Base-by-base conservation (phyloP, 2,797 vertebrate genomes). In the Sarcophilus harrisii region DNA sequence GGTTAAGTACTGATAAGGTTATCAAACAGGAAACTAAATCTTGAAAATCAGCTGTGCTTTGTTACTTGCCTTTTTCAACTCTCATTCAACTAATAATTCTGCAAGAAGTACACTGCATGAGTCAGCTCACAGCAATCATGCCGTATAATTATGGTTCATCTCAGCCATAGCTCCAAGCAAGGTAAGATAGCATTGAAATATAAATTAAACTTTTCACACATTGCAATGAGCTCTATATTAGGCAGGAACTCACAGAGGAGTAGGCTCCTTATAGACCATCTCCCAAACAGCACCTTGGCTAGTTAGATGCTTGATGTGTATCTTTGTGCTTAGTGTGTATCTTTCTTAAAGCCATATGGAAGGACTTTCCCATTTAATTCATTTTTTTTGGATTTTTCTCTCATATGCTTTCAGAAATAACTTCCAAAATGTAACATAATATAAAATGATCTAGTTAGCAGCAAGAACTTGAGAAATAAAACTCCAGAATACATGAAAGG, bases 21-120 rank as follows among this genome's bases (percentile, higher is more conserved):
- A 97, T 98, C 97, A 97, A 96, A 97, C 29, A 91, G 93, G 73
- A 94, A 96, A 93, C 90, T 55, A 54, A 97, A 97, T 97, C 97
- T 95, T 96, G 93, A 97, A 92, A 96, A 97, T 97, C 96, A 98
- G 95, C 96, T 13, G 0, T 57, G 93, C 59, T 95, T 96, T 95
- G 94, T 96, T 92, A 59, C 73, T 87, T 93, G 0, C 13, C 95
- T 87, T 57, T 89, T 97, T 97, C 90, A 95, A 28, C n/a, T 96
- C 81, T 28, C 54, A 38, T 4, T 93, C 28, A 95, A 57, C 91
- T 96, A 45, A 91, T 95, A 96, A 93, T 96, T 95, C 95, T 91
- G 54, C 89, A 58, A 18, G 1, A 52, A 14, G 93, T 38, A 92
- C 30, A 95, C 18, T 81, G 73, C 45, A 73, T 92, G 97, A 97